Evolutionary conservation across 2,113 vertebrate species (phyloP).

Genomic region (Thalassarche chlororhynchos): DNA sequence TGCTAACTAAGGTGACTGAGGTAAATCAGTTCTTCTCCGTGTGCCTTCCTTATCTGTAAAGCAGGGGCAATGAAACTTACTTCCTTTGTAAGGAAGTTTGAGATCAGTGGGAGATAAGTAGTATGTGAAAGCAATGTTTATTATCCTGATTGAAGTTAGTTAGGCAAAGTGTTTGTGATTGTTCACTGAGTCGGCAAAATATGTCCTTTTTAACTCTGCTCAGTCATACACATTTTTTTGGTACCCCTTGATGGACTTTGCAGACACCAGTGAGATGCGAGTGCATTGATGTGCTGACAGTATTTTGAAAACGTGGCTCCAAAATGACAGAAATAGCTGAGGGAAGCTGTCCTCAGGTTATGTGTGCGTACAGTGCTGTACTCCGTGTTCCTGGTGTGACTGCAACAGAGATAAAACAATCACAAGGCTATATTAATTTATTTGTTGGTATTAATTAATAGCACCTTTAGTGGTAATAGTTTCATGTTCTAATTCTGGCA

Average conservation of each 20-base stretch:
- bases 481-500: background rate
- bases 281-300: background rate
- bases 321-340: background rate
- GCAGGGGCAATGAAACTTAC: background rate
- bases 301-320: background rate
- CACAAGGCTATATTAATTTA: background rate
- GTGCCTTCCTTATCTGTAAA: background rate
- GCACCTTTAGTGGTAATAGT: background rate
- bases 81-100: background rate
- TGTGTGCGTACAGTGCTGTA: background rate
- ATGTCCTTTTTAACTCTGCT: background rate
- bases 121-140: background rate
- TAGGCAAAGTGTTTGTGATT: background rate
- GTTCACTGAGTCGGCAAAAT: rapidly evolving
- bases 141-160: background rate
- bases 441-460: background rate
- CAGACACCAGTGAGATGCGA: background rate
- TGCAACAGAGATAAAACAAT: background rate
- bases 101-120: background rate
- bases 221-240: rapidly evolving
- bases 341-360: background rate
- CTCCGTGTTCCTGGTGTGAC: background rate
- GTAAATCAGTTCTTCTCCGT: slow-evolving; percentile 21
- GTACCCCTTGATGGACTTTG: background rate
- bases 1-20: background rate